Base-by-base conservation (phyloP, 2,888 invertebrate genomes). In the Coelinius sp. region DNA sequence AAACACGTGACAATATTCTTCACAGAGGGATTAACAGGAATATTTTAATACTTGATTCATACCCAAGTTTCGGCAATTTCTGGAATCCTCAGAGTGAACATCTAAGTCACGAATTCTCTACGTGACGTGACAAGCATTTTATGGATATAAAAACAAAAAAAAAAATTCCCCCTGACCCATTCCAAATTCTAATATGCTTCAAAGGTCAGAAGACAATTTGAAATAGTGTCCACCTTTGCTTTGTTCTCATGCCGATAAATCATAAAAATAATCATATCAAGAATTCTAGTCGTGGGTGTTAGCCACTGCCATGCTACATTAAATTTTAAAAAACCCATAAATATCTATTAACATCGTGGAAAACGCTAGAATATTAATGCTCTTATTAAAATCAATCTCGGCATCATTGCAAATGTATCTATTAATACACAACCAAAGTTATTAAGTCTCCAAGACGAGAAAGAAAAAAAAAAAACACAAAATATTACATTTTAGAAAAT, bases 341-440 rank as follows among this genome's bases (percentile, higher is more conserved):
- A 84, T 82, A 79, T 78, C 77, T 77, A 77, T 78, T 63, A 63
- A 63, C 38, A 63, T 22, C 22, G n/a, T 77, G 73, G 67, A 68
- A 69, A 31, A 63, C 64, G 65, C 31, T 71, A 53, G 73, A 80
- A 76, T 77, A 70, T 76, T 77, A 76, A 80, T 79, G 71, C 65
- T 73, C 73, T 76, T 77, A 78, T 79, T 80, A 76, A 77, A 78
- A 79, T 79, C 79, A 81, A 80, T 80, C 76, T 76, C 73, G 56
- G 70, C 65, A 17, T 63, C 71, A 68, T 70, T 38, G 62, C 62
- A 68, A 71, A 56, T 49, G 64, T 70, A 20, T 4, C 20, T 56
- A 12, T 65, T 27, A 24, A 8, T 44, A 27, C 8, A 20, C n/a
- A 31, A 49, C 8, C 17, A 10, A 59, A 17, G 17, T 5, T 7